Conservation (phyloP, 2,888 invertebrate species). For the Euspilapteryx auroguttella region DNA sequence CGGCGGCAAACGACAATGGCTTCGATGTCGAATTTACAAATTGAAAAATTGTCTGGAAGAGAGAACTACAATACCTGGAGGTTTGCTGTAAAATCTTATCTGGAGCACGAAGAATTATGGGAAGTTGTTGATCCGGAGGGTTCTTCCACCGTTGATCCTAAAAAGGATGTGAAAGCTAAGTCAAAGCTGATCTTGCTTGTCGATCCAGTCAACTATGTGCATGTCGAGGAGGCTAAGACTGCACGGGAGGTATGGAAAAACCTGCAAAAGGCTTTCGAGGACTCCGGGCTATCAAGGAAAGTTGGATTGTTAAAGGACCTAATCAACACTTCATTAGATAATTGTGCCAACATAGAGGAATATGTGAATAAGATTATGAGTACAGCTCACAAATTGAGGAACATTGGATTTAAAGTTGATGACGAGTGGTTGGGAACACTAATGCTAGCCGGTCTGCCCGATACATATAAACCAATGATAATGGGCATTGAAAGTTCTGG, state of each 20-base stretch:
- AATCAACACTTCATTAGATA: constrained; percentile 8
- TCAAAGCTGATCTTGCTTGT: constrained; percentile 6
- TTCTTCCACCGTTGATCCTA: constrained; percentile 1
- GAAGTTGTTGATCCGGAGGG: neutral
- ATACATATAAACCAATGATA: constrained; percentile 9
- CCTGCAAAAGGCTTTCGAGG: constrained; percentile 6
- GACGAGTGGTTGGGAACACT: constrained; percentile 12
- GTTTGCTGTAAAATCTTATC: neutral
- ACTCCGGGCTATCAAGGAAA: constrained; percentile 7
- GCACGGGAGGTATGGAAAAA: constrained; percentile 6
- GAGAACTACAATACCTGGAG: neutral
- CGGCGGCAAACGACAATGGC: neutral
- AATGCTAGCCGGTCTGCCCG: constrained; percentile 10
- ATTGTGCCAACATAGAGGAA: constrained; percentile 8
- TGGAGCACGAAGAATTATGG: neutral
- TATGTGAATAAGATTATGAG: constrained; percentile 10
- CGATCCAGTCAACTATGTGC: constrained; percentile 6
- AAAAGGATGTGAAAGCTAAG: constrained; percentile 6
- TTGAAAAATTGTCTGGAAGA: neutral
- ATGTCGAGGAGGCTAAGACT: constrained; percentile 5
- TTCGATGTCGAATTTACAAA: neutral
- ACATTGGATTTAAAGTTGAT: constrained; percentile 9
- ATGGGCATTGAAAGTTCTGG: constrained; percentile 7
- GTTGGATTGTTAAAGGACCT: constrained; percentile 10
- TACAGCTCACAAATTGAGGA: constrained; percentile 10